Evolutionary conservation across 2,113 vertebrate genomes (phyloP).

Genomic region (Rhombomys opimus): DNA sequence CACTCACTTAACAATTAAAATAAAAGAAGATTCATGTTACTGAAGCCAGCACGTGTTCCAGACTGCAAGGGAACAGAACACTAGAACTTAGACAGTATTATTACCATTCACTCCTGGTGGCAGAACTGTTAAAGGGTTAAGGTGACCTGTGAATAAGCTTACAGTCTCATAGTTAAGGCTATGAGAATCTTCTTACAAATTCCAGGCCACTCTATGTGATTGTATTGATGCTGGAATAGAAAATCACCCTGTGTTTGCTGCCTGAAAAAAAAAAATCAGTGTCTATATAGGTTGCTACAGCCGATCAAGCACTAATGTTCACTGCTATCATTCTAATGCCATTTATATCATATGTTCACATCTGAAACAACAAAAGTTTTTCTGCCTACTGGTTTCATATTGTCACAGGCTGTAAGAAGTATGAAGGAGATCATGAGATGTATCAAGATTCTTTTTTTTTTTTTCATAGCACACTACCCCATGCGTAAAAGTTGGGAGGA

Average conservation of each 20-base stretch:
- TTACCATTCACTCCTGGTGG: neutral
- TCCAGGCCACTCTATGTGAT: neutral
- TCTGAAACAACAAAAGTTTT: neutral
- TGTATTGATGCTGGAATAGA: neutral
- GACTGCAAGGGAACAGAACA: neutral
- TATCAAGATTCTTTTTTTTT: neutral
- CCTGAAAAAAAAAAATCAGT: neutral
- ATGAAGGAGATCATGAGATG: neutral
- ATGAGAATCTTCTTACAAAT: neutral
- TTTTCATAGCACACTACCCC: neutral
- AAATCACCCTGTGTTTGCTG: neutral
- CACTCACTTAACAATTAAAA: neutral
- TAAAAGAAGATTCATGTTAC: neutral
- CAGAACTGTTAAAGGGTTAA: neutral
- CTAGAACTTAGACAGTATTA: neutral
- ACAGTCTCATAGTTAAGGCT: neutral
- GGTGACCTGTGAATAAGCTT: neutral
- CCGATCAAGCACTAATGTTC: neutral
- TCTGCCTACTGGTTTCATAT: neutral
- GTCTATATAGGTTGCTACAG: neutral
- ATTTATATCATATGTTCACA: neutral
- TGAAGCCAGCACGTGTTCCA: neutral
- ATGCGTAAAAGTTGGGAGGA: neutral
- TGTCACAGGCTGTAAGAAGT: neutral
- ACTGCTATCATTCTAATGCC: neutral